Evolutionary conservation across 1,140 invertebrate genomes (phyloP).

Genomic region (Tetramorium simillimum): DNA sequence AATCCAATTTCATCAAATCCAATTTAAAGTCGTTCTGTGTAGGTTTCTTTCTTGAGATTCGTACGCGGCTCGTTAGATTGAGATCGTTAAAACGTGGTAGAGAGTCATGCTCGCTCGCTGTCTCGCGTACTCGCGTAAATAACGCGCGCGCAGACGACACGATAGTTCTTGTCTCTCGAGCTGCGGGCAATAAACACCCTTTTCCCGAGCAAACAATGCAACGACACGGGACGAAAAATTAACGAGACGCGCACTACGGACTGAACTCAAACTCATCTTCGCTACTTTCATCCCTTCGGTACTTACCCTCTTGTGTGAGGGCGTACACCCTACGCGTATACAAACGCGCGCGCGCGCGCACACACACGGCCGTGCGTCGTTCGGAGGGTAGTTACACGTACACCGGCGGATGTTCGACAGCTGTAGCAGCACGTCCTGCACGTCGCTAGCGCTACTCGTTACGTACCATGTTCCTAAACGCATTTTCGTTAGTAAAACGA

Average conservation of each 20-base stretch:
- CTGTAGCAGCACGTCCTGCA: conserved; percentile 18
- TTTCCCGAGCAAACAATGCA: conserved; percentile 70
- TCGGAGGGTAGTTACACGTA: conserved; percentile 15
- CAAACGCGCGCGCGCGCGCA: not conserved
- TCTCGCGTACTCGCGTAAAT: conserved; percentile 22
- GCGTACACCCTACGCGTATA: not conserved
- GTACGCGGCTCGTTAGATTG: conserved; percentile 67
- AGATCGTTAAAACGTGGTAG: conserved; percentile 73
- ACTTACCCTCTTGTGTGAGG: not conserved
- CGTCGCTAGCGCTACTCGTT: not conserved
- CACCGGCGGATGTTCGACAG: conserved; percentile 43
- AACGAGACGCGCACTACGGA: conserved; percentile 69
- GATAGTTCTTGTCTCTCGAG: conserved; percentile 64
- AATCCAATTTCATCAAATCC: not conserved
- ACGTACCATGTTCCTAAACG: not conserved
- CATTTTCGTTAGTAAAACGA: conserved; percentile 28
- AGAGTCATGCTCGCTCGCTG: conserved; percentile 3
- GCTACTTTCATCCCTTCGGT: conserved; percentile 16
- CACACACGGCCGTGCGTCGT: not conserved
- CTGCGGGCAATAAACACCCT: conserved; percentile 72
- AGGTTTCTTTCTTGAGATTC: not conserved
- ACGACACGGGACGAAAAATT: conserved; percentile 75
- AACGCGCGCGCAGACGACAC: conserved; percentile 46
- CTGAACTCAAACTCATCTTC: conserved; percentile 66
- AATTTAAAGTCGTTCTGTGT: not conserved